Conservation (phyloP, 2,888 invertebrate species). For the Lochmaea capreae region DNA sequence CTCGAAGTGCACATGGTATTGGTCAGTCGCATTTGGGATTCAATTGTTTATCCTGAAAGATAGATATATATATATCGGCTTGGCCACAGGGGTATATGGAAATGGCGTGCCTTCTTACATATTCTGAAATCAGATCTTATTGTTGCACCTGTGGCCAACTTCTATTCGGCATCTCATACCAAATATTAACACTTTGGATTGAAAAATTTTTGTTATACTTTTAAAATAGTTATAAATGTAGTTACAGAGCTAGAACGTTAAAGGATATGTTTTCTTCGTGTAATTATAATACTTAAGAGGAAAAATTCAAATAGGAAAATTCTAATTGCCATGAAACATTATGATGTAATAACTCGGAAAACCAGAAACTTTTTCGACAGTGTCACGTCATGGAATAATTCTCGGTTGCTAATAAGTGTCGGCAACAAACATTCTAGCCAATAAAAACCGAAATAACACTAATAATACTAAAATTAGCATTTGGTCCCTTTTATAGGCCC, state of each 20-base stretch:
- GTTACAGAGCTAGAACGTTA: not conserved
- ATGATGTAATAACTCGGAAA: slow-evolving; percentile 2
- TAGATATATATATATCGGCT: slow-evolving; percentile 59
- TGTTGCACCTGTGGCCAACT: slow-evolving; percentile 62
- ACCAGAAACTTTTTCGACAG: slow-evolving; percentile 9
- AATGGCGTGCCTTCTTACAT: slow-evolving; percentile 63
- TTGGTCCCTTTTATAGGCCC: slow-evolving; percentile 29
- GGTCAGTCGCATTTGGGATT: slow-evolving; percentile 66
- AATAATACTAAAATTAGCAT: slow-evolving; percentile 39
- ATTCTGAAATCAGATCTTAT: slow-evolving; percentile 65
- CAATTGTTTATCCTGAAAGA: slow-evolving; percentile 66
- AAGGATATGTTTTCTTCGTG: not conserved
- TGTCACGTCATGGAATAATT: slow-evolving; percentile 29
- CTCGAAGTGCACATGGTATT: slow-evolving; percentile 65
- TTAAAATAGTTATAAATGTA: too few species aligned
- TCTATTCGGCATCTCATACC: slow-evolving; percentile 51
- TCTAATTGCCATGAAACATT: not conserved
- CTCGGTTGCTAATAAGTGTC: slow-evolving; percentile 31
- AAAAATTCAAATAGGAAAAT: not conserved
- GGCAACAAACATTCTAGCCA: slow-evolving; percentile 23
- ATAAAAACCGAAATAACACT: slow-evolving; percentile 30
- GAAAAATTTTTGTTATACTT: slow-evolving; percentile 40
- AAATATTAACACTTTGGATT: slow-evolving; percentile 63
- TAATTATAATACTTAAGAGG: not conserved
- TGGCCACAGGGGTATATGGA: slow-evolving; percentile 63